phyloP scores from a whole-genome alignment of 1,140 invertebrate species.

The Wasmannia auropunctata region DNA sequence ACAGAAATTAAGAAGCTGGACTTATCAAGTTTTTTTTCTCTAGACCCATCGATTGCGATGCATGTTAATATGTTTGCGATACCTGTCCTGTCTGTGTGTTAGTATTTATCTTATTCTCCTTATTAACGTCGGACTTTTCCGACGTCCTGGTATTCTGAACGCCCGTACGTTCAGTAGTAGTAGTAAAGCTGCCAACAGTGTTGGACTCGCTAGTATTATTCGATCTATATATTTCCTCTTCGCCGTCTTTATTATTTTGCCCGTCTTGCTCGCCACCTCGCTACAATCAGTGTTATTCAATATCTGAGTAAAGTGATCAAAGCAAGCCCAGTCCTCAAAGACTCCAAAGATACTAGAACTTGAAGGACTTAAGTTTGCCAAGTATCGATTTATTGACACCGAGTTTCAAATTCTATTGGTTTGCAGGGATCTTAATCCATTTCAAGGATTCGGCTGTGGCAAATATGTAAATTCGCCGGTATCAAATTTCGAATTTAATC shows the following conservation, averaged over 20 bases:
- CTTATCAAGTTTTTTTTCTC: neutral
- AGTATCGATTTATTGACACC: neutral
- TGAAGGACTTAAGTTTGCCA: constrained; percentile 9
- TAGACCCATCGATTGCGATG: constrained; percentile 39
- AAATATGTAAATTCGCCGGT: neutral
- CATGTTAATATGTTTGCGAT: constrained; percentile 72
- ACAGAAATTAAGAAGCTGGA: neutral
- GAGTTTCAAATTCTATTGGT: neutral
- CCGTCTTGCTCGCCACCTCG: constrained; percentile 60
- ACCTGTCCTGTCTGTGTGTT: constrained; percentile 72
- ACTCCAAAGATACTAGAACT: constrained; percentile 33
- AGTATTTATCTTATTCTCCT: constrained; percentile 61
- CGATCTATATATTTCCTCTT: constrained; percentile 38
- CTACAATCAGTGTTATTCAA: constrained; percentile 71
- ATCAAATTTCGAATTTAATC: neutral
- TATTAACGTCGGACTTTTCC: constrained; percentile 59
- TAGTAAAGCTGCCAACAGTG: constrained; percentile 43
- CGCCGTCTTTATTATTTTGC: constrained; percentile 52
- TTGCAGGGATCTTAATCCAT: neutral
- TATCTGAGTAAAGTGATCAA: constrained; percentile 53
- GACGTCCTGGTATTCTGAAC: constrained; percentile 21
- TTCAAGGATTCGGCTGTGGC: neutral
- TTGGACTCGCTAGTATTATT: constrained; percentile 48
- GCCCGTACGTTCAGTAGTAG: constrained; percentile 39
- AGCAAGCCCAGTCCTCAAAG: constrained; percentile 25